Conservation (phyloP, 1,140 invertebrate genomes). For the Myzus persicae region DNA sequence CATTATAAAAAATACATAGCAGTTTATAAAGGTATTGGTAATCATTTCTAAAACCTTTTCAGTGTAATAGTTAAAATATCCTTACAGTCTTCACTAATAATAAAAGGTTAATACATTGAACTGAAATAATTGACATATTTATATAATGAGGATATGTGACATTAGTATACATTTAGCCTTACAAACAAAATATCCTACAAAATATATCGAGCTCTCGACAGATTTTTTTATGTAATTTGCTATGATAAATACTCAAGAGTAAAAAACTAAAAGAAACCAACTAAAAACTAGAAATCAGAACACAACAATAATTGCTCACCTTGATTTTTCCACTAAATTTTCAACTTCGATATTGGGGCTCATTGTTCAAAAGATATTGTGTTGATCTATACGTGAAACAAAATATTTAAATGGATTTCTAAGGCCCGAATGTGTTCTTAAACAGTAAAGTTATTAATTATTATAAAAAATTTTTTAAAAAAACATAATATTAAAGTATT, state of each 20-base stretch:
- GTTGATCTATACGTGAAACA: not conserved
- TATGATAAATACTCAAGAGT: not conserved
- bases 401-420: not conserved
- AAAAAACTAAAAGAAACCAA: not conserved
- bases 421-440: not conserved
- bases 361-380: conserved; percentile 22
- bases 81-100: not conserved
- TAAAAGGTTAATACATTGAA: not conserved
- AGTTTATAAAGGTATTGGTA: not conserved
- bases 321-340: conserved; percentile 44
- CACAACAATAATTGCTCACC: not conserved
- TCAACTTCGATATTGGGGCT: not conserved
- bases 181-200: not conserved
- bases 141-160: not conserved
- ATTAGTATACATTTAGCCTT: not conserved
- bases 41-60: not conserved
- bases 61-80: not conserved
- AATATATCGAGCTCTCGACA: not conserved
- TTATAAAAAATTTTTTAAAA: no score
- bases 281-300: not conserved
- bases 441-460: not conserved
- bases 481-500: no score
- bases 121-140: not conserved
- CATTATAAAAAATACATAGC: not conserved
- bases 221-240: not conserved